Evolutionary conservation across 2,113 vertebrate genomes (phyloP), one percentile per base, ranked within the genome.

Genomic region (Atrichornis clamosus): DNA sequence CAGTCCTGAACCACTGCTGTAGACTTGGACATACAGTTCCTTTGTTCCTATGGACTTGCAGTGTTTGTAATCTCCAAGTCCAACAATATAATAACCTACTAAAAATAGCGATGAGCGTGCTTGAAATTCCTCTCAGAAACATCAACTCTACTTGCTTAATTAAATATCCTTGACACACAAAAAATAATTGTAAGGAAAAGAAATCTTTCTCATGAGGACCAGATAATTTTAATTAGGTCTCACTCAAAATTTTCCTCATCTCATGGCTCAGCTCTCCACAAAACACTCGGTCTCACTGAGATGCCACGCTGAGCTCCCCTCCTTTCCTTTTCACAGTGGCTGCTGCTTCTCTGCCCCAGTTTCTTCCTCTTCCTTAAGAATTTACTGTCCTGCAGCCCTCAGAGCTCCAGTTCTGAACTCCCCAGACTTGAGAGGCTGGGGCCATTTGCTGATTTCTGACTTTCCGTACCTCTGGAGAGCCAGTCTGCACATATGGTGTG

Each of bases 181-280:
- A 59, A 85, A 94, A 81, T 75, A 93, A 92, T 78, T 81, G 76
- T 78, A 72, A 42, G 56, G 56, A 64, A 83, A 78, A 64, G 78
- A 73, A 84, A 80, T 59, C n/a, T 90, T 76, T 70, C 85, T 88
- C 73, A 68, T 64, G 88, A 93, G 88, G 60, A 58, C 60, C 83
- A 93, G 92, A 80, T 93, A 64, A 95, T 93, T 96, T 96, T 97
- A 95, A 94, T 96, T 94, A 93, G 79, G 90, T 93, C 90, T 97
- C 64, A 60, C 85, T 93, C 68, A 81, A 24, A 91, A 35, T 37
- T 60, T 35, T 68, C 35, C 83, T 64, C 27, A 74, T 94, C 90
- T 32, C 64, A 33, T 1, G 28, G 93, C 92, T 89, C 87, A 63
- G 88, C 59, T 84, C 79, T 23, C 33, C 10, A 23, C 50, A 84